Evolutionary conservation across 2,113 vertebrate species (phyloP).

Genomic region (Astatoreochromis straeleni): DNA sequence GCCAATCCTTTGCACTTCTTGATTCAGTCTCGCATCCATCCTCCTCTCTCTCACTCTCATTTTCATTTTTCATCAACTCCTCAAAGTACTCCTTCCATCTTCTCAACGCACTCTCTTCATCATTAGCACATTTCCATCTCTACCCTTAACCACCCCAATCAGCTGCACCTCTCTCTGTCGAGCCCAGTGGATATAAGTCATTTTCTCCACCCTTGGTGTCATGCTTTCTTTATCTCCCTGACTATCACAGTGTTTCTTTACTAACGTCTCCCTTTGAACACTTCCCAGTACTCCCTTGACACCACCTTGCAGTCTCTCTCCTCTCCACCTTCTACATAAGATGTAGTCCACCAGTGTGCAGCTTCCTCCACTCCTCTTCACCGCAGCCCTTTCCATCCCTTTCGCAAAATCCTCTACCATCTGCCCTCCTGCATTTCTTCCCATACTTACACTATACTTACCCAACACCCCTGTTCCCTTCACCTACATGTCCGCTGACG

Average conservation of each 20-base stretch:
- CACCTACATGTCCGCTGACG: neutral
- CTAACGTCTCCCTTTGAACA: neutral
- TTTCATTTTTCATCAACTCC: neutral
- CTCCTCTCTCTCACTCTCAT: neutral
- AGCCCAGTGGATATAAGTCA: neutral
- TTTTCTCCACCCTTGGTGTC: neutral
- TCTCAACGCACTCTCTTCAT: neutral
- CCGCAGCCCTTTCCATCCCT: neutral
- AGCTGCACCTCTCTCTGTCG: neutral
- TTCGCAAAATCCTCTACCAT: neutral
- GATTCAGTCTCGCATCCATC: neutral
- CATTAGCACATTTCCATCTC: neutral
- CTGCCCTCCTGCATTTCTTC: neutral
- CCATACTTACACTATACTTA: neutral
- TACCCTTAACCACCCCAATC: neutral
- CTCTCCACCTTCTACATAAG: neutral
- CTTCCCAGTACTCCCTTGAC: neutral
- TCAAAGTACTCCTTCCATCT: neutral
- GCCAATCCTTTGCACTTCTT: neutral
- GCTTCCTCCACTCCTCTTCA: neutral
- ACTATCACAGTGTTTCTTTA: neutral
- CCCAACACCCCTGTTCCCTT: neutral
- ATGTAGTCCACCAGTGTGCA: neutral
- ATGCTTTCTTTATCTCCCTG: neutral
- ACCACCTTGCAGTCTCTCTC: neutral